Conservation (phyloP, 1,140 invertebrate genomes). For the Holotrichia oblita region DNA sequence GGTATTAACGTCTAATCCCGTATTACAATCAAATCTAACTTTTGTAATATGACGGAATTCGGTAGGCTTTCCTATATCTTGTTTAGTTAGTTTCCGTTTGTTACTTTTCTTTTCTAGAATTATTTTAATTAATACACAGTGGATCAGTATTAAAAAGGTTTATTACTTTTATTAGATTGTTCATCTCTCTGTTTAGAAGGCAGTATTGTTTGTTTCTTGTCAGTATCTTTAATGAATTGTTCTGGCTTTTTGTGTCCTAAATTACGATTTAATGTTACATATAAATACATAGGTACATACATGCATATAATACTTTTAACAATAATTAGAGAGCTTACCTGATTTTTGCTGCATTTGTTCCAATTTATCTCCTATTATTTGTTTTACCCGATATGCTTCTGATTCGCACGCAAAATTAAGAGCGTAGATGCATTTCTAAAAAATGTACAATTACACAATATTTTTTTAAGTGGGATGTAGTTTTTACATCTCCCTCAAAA, state of each 20-base stretch:
- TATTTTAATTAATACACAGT: background rate
- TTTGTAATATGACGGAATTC: constrained; percentile 92
- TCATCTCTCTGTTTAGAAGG: background rate
- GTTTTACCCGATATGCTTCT: constrained; percentile 1
- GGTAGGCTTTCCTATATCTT: constrained; percentile 88
- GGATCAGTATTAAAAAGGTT: background rate
- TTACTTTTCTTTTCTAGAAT: constrained; percentile 59
- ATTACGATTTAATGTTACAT: background rate
- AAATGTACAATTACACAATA: constrained; percentile 21
- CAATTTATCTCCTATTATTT: constrained; percentile 24
- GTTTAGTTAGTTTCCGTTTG: constrained; percentile 80
- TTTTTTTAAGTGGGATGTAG: background rate
- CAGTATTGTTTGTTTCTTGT: background rate
- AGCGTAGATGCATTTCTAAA: constrained; percentile 79
- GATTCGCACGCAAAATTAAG: constrained; percentile 89
- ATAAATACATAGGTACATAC: no score
- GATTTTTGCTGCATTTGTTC: constrained; percentile 17
- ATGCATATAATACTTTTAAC: background rate
- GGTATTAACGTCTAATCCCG: constrained; percentile 78
- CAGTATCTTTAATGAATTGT: background rate
- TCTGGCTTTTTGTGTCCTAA: background rate
- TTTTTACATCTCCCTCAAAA: constrained; percentile 90
- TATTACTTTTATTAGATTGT: background rate
- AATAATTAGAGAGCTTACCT: background rate
- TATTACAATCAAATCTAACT: constrained; percentile 85